A percentile compares a stretch with the other conserved stretches of the same genome.
These are phyloP conservation scores for Dilophus febrilis DNA, from an alignment of 2,888 invertebrate species.

Conservation along the genomic window DNA sequence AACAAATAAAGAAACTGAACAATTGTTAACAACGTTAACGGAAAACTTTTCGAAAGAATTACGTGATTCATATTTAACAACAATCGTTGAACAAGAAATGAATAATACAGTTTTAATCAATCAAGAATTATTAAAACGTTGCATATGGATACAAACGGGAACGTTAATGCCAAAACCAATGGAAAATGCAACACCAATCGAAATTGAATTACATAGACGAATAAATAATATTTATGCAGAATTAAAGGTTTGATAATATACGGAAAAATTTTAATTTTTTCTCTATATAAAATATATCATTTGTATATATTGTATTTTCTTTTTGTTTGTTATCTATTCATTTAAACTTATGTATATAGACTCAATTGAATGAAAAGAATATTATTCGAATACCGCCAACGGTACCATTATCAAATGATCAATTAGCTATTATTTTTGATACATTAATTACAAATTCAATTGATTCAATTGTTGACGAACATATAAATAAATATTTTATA, in stretches of 20 bases:
- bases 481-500: constrained; percentile 37
- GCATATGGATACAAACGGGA: constrained; percentile 61
- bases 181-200: constrained; percentile 35
- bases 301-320: not conserved
- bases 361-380: constrained; percentile 56
- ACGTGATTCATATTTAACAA: constrained; percentile 62
- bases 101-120: constrained; percentile 68
- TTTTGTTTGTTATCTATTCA: not conserved
- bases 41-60: constrained; percentile 57
- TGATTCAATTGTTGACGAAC: constrained; percentile 49
- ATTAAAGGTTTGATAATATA: constrained; percentile 44
- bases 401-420: constrained; percentile 25
- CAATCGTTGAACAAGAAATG: constrained; percentile 68
- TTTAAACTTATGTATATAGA: constrained; percentile 30
- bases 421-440: constrained; percentile 39
- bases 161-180: constrained; percentile 34
- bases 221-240: constrained; percentile 54
- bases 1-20: constrained; percentile 39
- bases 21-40: constrained; percentile 49
- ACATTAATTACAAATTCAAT: constrained; percentile 50
- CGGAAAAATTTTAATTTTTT: not conserved
- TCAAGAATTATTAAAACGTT: constrained; percentile 58
- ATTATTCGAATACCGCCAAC: constrained; percentile 39
- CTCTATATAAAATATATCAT: constrained; percentile 4
- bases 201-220: constrained; percentile 48